Base-by-base conservation (phyloP, 2,113 vertebrate species). In the Beaufortia kweichowensis region DNA sequence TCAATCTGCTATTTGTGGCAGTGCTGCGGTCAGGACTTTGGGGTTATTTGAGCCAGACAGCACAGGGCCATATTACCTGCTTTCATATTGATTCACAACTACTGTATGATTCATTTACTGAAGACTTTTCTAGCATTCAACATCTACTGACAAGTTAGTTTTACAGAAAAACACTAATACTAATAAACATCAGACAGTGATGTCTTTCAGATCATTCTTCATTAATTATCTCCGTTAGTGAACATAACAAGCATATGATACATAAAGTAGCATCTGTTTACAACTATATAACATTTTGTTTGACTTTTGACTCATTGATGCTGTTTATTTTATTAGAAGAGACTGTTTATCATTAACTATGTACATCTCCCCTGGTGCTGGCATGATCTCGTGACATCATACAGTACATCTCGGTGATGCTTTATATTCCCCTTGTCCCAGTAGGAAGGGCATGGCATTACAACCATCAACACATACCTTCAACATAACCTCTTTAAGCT, bases 1-100 rank as follows among this genome's bases (percentile, higher is more conserved):
- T 33, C 43, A 48, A 14, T 50, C 28, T 62, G 62, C 82, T 84
- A 84, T 81, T 81, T 81, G 71, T 72, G 33, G 64, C 75, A 79
- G 50, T 72, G 81, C 77, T 82, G 67, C 41, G 33, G 68, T 79
- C 71, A 71, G 60, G 64, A 63, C 24, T 46, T 66, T n/a, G n/a
- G 1, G 64, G 75, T 68, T 53, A 69, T 71, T 75, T 76, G 59
- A 78, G 75, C 75, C 19, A 28, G 61, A 43, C 48, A 29, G 29
- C 33, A 64, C 61, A 39, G 28, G 53, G 73, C 56, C 33, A 14
- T 14, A 21, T 70, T 63, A 61, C 69, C 69, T 71, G 69, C 33
- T 4, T n/a, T 39, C 31, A 57, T 24, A 35, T 7, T 26, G 33
- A 14, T 57, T 26, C 53, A 24, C 4, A 56, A 23, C 29, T 11